Conservation (phyloP, 2,797 vertebrate genomes). For the Gallinago nigripennis region DNA sequence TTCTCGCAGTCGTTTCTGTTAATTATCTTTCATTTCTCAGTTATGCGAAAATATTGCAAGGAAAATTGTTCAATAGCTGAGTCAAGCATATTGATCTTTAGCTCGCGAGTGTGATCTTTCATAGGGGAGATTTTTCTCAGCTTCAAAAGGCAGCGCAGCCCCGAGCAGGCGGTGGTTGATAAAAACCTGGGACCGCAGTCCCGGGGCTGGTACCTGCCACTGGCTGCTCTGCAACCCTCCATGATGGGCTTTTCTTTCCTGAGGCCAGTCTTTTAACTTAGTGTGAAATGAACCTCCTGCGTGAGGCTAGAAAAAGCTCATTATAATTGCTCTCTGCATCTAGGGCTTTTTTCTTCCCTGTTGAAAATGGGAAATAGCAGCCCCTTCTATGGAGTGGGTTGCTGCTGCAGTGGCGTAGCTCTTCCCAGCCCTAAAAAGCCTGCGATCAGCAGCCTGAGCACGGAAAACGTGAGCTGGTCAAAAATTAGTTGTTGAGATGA, state of each 20-base stretch:
- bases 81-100: not conserved
- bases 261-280: not conserved
- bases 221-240: not conserved
- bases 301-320: not conserved
- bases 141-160: not conserved
- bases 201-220: not conserved
- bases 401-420: not conserved
- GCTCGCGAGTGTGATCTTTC: not conserved
- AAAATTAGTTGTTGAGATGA: not conserved
- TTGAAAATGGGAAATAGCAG: not conserved
- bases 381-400: fast-evolving
- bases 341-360: not conserved
- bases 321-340: not conserved
- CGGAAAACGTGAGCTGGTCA: not conserved
- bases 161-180: not conserved
- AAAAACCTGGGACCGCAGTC: not conserved
- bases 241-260: not conserved
- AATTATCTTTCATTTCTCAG: not conserved
- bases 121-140: not conserved
- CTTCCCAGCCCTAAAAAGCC: not conserved
- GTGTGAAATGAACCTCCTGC: not conserved
- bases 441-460: not conserved
- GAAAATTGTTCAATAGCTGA: not conserved
- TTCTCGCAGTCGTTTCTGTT: not conserved
- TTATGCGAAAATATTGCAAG: not conserved